These are phyloP conservation scores for Pseudococcus viburni DNA, from an alignment of 2,888 invertebrate genomes.

Conservation along the genomic window DNA sequence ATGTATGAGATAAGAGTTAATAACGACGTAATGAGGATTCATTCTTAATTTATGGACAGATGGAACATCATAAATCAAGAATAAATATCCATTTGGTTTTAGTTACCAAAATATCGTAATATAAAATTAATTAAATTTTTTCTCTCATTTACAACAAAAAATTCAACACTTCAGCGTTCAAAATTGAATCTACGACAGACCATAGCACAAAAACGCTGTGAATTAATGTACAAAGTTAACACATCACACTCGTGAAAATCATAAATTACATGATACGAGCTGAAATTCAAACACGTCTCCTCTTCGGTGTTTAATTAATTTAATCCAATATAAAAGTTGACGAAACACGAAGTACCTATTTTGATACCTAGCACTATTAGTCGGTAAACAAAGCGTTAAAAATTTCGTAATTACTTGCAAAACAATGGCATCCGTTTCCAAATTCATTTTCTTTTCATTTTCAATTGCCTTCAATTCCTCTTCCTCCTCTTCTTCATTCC, in stretches of 20 bases:
- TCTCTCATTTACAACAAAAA: not conserved
- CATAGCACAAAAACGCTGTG: not conserved
- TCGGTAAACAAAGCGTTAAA: not conserved
- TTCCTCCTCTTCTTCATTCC: constrained; percentile 48
- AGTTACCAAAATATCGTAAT: not conserved
- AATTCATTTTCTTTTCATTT: constrained; percentile 42
- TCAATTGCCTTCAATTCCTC: constrained; percentile 37
- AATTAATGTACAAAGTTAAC: not conserved
- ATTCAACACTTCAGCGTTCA: not conserved
- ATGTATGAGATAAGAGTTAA: too few relatives aligned
- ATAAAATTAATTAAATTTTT: not conserved
- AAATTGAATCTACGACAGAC: not conserved
- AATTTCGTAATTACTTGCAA: constrained; percentile 60
- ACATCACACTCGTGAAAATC: not conserved
- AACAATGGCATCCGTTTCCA: constrained; percentile 59
- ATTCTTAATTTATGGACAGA: too few relatives aligned
- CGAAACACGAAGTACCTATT: not conserved
- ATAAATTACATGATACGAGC: not conserved
- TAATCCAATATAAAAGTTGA: too few relatives aligned
- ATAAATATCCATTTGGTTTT: not conserved
- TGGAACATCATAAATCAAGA: too few relatives aligned
- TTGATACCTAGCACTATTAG: not conserved
- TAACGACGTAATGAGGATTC: too few relatives aligned
- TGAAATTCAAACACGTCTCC: not conserved
- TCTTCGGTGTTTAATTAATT: not conserved